A percentile compares a stretch with the other conserved stretches of the same genome.
phyloP scores from a whole-genome alignment of 2,797 vertebrate species.

The Parambassis ranga region DNA sequence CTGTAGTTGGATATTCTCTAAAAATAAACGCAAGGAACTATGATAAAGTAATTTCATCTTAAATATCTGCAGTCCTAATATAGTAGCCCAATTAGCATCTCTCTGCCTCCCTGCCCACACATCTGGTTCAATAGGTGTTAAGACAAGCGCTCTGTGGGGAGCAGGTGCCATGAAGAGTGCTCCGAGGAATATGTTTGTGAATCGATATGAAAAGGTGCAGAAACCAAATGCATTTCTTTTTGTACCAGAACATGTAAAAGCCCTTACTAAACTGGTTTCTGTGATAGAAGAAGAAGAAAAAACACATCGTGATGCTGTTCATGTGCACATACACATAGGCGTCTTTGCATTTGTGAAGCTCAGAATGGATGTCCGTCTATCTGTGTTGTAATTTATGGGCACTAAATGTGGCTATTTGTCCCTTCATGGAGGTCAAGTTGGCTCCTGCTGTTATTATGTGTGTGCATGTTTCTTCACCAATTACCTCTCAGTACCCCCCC shows the following conservation, averaged over 20 bases:
- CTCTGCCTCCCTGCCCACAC: not conserved
- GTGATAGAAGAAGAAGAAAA: too few species aligned
- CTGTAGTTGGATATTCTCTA: too few species aligned
- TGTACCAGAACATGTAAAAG: not conserved
- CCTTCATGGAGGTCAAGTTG: conserved; percentile 69
- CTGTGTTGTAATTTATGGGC: conserved; percentile 67
- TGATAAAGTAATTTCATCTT: too few species aligned
- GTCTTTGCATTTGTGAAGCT: too few species aligned
- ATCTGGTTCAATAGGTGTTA: conserved; percentile 16
- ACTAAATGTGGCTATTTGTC: conserved; percentile 72
- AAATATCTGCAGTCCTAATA: not conserved
- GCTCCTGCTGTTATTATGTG: conserved; percentile 28
- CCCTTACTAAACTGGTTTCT: too few species aligned
- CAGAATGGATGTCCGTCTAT: too few species aligned
- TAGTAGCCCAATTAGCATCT: not conserved
- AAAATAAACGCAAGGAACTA: not conserved
- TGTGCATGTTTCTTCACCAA: conserved; percentile 33
- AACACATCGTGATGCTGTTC: too few species aligned
- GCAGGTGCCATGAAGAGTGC: conserved; percentile 5
- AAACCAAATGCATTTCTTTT: not conserved
- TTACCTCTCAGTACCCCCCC: conserved; percentile 30
- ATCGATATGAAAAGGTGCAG: not conserved
- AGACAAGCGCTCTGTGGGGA: conserved; percentile 15
- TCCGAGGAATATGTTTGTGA: not conserved
- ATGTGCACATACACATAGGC: too few species aligned